Evolutionary conservation across 2,888 invertebrate genomes (phyloP).

Genomic region (Ecliptopera silaceata): DNA sequence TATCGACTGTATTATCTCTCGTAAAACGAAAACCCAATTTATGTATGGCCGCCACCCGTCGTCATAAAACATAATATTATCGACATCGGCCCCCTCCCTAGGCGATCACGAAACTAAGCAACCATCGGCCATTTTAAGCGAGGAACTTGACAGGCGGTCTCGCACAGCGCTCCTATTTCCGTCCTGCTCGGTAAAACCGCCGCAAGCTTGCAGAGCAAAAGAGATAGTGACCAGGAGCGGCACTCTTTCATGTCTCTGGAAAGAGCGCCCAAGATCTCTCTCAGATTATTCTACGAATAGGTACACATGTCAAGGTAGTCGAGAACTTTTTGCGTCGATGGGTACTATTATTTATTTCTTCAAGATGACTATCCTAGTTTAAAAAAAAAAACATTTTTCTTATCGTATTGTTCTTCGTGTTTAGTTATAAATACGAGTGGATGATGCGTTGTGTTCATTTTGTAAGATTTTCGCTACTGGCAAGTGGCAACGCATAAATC

Average conservation of each 20-base stretch:
- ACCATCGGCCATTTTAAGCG: constrained; percentile 74
- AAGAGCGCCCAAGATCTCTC: constrained; percentile 66
- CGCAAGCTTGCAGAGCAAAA: constrained; percentile 41
- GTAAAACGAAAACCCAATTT: constrained; percentile 79
- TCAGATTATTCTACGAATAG: constrained; percentile 52
- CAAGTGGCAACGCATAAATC: no score
- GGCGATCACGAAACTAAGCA: constrained; percentile 80
- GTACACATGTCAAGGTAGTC: constrained; percentile 27
- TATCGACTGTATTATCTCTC: constrained; percentile 73
- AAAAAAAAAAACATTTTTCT: constrained; percentile 9
- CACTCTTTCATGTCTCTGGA: constrained; percentile 70
- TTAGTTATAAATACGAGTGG: constrained; percentile 8
- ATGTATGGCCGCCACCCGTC: constrained; percentile 67
- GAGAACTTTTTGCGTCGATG: constrained; percentile 28
- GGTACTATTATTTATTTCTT: constrained; percentile 13
- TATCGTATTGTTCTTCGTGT: neutral
- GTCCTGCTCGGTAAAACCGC: constrained; percentile 32
- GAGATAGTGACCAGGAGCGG: constrained; percentile 52
- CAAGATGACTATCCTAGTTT: constrained; percentile 12
- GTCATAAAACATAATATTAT: constrained; percentile 81
- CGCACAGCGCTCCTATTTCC: constrained; percentile 30
- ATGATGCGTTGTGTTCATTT: constrained; percentile 11
- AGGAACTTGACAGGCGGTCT: constrained; percentile 70
- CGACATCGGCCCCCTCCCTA: constrained; percentile 78
- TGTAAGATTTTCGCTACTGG: constrained; percentile 27